phyloP scores from a whole-genome alignment of 2,888 invertebrate species.

The Pediacus dermestoides region DNA sequence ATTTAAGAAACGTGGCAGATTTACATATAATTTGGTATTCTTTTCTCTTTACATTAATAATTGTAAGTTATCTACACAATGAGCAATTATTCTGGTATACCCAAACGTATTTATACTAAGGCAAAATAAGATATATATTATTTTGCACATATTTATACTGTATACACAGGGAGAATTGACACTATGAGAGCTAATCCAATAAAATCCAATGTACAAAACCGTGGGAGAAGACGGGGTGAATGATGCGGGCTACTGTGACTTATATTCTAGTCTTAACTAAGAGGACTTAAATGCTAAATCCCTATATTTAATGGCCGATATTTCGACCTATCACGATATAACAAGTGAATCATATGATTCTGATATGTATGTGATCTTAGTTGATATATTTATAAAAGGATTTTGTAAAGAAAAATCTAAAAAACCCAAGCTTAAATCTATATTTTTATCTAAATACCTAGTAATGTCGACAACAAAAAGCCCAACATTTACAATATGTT shows the following conservation, averaged over 20 bases:
- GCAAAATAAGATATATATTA: slow-evolving; percentile 39
- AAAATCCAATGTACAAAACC: slow-evolving; percentile 43
- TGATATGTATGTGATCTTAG: slow-evolving; percentile 53
- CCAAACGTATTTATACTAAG: slow-evolving; percentile 48
- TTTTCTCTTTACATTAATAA: slow-evolving; percentile 22
- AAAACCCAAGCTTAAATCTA: slow-evolving; percentile 11
- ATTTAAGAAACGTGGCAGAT: slow-evolving; percentile 4
- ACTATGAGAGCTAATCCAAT: slow-evolving; percentile 46
- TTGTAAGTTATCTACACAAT: slow-evolving; percentile 40
- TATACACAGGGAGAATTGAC: slow-evolving; percentile 44
- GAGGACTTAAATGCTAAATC: slow-evolving; percentile 16
- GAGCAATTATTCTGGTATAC: slow-evolving; percentile 48
- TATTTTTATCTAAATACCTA: slow-evolving; percentile 7
- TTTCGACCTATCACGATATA: slow-evolving; percentile 46
- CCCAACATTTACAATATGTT: no score
- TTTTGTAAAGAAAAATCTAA: slow-evolving; percentile 18
- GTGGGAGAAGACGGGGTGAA: slow-evolving; percentile 35
- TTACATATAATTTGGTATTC: no score
- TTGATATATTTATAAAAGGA: slow-evolving; percentile 45
- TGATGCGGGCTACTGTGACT: slow-evolving; percentile 39
- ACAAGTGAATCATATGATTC: slow-evolving; percentile 48
- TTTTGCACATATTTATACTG: slow-evolving; percentile 36
- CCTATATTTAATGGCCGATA: slow-evolving; percentile 32
- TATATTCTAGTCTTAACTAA: slow-evolving; percentile 4
- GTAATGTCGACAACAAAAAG: no score